Evolutionary conservation across 2,888 invertebrate species (phyloP).

Genomic region (Steinernema hermaphroditum): DNA sequence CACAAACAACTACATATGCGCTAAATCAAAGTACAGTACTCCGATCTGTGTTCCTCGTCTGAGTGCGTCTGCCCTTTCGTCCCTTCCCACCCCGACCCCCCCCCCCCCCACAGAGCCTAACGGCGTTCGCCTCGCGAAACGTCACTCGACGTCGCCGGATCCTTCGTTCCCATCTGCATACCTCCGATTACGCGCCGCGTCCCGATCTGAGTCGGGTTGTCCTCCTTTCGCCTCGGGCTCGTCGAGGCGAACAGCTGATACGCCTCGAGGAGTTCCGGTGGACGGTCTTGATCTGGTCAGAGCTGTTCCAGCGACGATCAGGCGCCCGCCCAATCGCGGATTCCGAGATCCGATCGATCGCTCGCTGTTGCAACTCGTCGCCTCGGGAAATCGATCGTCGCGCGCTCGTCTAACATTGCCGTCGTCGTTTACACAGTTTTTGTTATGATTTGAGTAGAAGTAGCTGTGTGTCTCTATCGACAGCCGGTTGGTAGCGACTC

Average conservation of each 20-base stretch:
- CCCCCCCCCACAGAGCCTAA: background rate
- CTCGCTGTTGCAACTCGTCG: background rate
- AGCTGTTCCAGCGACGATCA: background rate
- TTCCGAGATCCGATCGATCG: no score
- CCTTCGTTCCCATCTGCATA: no score
- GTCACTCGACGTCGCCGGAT: background rate
- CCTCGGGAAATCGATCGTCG: background rate
- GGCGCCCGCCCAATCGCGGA: no score
- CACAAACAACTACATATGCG: no score
- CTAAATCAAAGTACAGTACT: no score
- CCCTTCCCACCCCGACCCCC: no score
- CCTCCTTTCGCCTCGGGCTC: background rate
- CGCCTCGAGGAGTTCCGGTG: background rate
- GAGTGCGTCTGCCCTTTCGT: no score
- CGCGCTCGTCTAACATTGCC: background rate
- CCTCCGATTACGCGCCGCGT: no score
- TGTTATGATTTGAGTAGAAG: slow-evolving; percentile 25
- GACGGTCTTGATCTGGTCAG: slow-evolving; percentile 14
- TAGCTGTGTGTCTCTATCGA: background rate
- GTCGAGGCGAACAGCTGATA: background rate
- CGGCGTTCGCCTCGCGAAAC: background rate
- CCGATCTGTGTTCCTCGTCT: no score
- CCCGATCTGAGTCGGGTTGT: no score
- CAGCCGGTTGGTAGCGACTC: background rate
- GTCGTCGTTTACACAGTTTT: slow-evolving; percentile 17